These are phyloP conservation scores for Phataginus tetradactyla DNA, from an alignment of 2,797 vertebrate genomes.

Conservation along the genomic window DNA sequence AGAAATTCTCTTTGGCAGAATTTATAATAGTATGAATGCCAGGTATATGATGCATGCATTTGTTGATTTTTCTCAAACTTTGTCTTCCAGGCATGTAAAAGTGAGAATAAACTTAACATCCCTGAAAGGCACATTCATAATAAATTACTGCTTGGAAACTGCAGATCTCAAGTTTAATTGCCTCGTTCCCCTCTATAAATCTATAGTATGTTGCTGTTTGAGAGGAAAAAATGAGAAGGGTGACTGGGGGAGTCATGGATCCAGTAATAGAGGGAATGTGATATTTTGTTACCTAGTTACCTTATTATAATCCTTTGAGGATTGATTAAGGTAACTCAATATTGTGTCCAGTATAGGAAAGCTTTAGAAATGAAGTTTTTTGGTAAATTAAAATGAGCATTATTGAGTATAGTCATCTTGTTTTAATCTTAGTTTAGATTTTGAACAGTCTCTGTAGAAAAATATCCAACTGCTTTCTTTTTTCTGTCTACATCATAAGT, in stretches of 20 bases:
- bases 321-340: conserved; percentile 13
- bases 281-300: neutral
- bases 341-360: neutral
- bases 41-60: conserved; percentile 75
- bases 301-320: neutral
- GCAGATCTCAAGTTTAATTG: conserved; percentile 73
- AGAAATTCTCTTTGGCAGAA: conserved; percentile 66
- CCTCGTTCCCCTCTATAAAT: conserved; percentile 62
- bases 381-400: neutral
- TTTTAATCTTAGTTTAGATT: neutral
- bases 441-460: neutral
- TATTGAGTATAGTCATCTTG: neutral
- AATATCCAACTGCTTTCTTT: neutral
- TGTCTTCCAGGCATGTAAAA: conserved; percentile 75
- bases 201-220: conserved; percentile 20
- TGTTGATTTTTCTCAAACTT: conserved; percentile 78
- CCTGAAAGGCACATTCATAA: conserved; percentile 78
- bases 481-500: neutral
- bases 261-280: neutral
- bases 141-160: conserved; percentile 75
- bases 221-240: conserved; percentile 39
- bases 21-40: conserved; percentile 63
- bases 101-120: conserved; percentile 75
- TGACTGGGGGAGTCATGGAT: neutral
- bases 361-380: neutral